Evolutionary conservation across 2,797 vertebrate genomes (phyloP).

Genomic region (Gastrophryne carolinensis): DNA sequence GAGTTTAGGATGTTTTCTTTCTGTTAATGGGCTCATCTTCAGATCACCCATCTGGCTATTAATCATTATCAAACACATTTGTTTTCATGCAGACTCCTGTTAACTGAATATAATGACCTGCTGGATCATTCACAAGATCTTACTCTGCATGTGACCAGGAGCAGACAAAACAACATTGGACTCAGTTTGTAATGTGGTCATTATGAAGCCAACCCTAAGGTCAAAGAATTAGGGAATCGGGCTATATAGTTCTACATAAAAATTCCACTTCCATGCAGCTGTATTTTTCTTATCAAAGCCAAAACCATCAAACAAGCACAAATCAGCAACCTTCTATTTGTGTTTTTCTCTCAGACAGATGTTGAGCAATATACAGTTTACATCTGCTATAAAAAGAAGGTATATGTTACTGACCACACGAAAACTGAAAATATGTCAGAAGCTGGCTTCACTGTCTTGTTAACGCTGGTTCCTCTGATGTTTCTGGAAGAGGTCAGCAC

Average conservation of each 20-base stretch:
- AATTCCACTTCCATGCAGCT: conserved; percentile 22
- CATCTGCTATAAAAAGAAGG: conserved; percentile 4
- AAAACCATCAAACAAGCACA: background rate
- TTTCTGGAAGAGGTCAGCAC: background rate
- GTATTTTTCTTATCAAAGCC: background rate
- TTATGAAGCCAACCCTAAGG: background rate
- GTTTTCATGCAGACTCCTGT: too few relatives aligned
- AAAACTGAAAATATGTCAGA: conserved; percentile 18
- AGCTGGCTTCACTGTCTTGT: background rate
- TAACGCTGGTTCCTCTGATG: background rate
- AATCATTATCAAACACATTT: background rate
- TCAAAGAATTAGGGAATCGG: background rate
- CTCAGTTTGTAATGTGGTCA: background rate
- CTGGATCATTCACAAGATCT: conserved; percentile 10
- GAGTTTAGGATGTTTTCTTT: background rate
- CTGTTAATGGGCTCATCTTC: background rate
- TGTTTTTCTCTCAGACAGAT: conserved; percentile 34
- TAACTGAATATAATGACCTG: background rate
- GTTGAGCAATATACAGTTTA: background rate
- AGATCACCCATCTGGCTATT: background rate
- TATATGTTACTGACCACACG: conserved; percentile 23
- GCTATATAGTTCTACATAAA: rapidly evolving
- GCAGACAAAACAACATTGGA: background rate
- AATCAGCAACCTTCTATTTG: background rate
- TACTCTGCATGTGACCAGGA: background rate